A percentile compares a stretch with the other conserved stretches of the same genome.
phyloP scores from a whole-genome alignment of 2,888 invertebrate genomes.

The Erannis defoliaria region DNA sequence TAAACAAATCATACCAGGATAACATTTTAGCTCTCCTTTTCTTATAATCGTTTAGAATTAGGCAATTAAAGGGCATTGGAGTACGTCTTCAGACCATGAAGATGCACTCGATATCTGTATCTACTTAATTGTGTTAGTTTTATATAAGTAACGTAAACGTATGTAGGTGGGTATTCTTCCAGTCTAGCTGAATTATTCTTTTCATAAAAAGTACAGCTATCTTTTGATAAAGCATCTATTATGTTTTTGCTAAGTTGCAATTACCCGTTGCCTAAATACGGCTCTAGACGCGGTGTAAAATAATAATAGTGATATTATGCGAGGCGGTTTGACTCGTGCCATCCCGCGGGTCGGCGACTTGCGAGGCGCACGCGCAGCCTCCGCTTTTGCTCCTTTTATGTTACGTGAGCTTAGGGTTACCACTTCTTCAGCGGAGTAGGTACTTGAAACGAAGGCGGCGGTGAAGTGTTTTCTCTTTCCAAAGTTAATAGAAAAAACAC shows the following conservation, averaged over 20 bases:
- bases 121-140: not conserved
- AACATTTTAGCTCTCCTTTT: too few species aligned
- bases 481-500: too few species aligned
- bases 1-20: too few species aligned
- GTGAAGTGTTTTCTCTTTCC: not conserved
- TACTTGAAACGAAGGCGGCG: too few species aligned
- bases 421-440: slow-evolving; percentile 1
- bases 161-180: not conserved
- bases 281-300: slow-evolving; percentile 20
- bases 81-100: too few species aligned
- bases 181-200: not conserved
- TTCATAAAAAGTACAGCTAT: slow-evolving; percentile 12
- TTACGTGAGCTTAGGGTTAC: slow-evolving; percentile 33
- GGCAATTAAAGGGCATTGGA: too few species aligned
- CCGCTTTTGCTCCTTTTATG: slow-evolving; percentile 82
- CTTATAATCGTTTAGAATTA: too few species aligned
- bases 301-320: slow-evolving; percentile 44
- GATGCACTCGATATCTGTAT: too few species aligned
- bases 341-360: slow-evolving; percentile 75
- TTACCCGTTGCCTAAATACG: slow-evolving; percentile 27
- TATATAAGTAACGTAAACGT: not conserved
- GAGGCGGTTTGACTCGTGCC: slow-evolving; percentile 78
- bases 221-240: slow-evolving; percentile 9
- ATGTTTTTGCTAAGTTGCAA: slow-evolving; percentile 16
- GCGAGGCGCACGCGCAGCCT: slow-evolving; percentile 79